phyloP scores from a whole-genome alignment of 2,113 vertebrate genomes.

The Grammomys dolichurus region DNA sequence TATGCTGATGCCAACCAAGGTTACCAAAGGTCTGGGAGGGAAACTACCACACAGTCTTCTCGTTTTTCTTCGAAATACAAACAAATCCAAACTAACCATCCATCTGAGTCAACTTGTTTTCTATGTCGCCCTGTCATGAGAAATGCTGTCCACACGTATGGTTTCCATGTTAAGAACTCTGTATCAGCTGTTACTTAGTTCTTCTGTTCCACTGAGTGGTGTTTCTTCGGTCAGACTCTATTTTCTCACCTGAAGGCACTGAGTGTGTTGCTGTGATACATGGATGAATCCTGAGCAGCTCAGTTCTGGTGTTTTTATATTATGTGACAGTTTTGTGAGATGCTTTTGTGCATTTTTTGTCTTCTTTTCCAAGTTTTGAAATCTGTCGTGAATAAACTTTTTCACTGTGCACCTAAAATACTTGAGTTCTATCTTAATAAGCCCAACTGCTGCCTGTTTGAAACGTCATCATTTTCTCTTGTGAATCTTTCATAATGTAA shows the following conservation, averaged over 20 bases:
- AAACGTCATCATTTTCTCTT: slow-evolving; percentile 42
- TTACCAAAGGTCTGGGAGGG: slow-evolving; percentile 43
- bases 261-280: slow-evolving; percentile 77
- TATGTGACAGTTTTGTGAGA: slow-evolving; percentile 85
- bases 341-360: slow-evolving; percentile 80
- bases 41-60: slow-evolving; percentile 36
- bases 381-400: slow-evolving; percentile 88
- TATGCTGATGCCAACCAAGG: not conserved
- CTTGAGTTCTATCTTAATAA: slow-evolving; percentile 65
- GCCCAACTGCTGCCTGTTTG: not conserved
- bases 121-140: not conserved
- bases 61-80: slow-evolving; percentile 61
- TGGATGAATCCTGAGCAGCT: slow-evolving; percentile 64
- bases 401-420: slow-evolving; percentile 85
- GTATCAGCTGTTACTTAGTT: slow-evolving; percentile 55
- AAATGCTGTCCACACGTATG: slow-evolving; percentile 51
- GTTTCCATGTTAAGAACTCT: slow-evolving; percentile 70
- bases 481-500: not conserved
- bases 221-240: slow-evolving; percentile 68
- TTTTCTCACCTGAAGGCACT: slow-evolving; percentile 71
- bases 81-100: not conserved
- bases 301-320: slow-evolving; percentile 84
- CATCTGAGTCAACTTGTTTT: slow-evolving; percentile 29
- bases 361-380: slow-evolving; percentile 76
- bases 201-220: slow-evolving; percentile 67